Evolutionary conservation across 1,140 invertebrate species (phyloP), one percentile per base, ranked within the genome.

Genomic region (Nylanderia fulva): DNA sequence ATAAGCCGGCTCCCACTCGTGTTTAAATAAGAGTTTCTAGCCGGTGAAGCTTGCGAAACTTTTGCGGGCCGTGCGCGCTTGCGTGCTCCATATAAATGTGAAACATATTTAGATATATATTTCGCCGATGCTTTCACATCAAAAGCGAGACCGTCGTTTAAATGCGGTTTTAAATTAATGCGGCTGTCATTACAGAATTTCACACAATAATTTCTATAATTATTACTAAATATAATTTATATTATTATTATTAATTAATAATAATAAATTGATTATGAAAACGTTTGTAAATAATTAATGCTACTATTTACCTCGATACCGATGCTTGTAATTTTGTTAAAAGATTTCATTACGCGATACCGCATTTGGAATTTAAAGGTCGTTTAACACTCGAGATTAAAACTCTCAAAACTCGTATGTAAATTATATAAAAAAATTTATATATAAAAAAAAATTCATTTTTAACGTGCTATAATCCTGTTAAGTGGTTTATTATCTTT

Each of bases 1-100:
- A 89, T 89, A 88, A 88, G 72, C 86, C 69, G 18, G 83, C 86
- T 64, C 69, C 77, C 82, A 71, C 48, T 64, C 86, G 72, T 64
- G 75, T 88, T 71, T 76, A 71, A 88, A 85, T 71, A 68, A 64
- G 76, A 76, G 69, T 64, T 82, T 61, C 83, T 71, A 85, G 64
- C 76, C 76, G 36, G 5, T 33, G 29, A 48, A 61, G 86, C 69
- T 88, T 88, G 76, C 86, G 87, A 88, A 88, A 88, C 75, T 68
- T 88, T 79, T 52, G 58, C 54, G 33, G 29, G 29, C 74, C 54
- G 64, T 64, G 80, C 15, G 80, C 15, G 15, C 68, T 69, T 61
- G 82, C 74, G 54, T 87, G 61, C 39, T 27, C 63, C 64, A 60
- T 88, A 88, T 61, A 84, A 84, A 84, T 75, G 80, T 54, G 27